Evolutionary conservation across 2,888 invertebrate species (phyloP), one percentile per base, ranked within the genome.

Genomic region (Linnaemya tessellans): DNA sequence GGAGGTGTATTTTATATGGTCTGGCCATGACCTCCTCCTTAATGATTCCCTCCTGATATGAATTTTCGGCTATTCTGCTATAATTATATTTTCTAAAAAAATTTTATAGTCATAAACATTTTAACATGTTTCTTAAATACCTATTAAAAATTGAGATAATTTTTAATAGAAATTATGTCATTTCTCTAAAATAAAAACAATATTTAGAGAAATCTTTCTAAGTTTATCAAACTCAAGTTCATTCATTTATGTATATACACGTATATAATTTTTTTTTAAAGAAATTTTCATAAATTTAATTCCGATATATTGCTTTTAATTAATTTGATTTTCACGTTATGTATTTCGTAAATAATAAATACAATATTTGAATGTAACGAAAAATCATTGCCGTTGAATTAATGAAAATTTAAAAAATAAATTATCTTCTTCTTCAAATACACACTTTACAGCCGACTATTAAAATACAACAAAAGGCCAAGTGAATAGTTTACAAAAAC

Each of bases 91-190:
- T 18, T 1, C n/a, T 9, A 25, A 22, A 64, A n/a, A 46, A 51
- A 18, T 49, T 51, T 78, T 20, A 46, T 35, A 43, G 20, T 13
- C 49, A 70, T 68, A 51, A 79, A 70, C 25, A 70, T 79, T 20
- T 70, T 70, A 18, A 54, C 54, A 35, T 54, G 20, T 22, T 60
- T 49, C 65, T 62, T 68, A 62, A 80, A 73, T 68, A 73, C 46
- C 73, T 73, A 77, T 78, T 68, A 64, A 71, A 67, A 60, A 46
- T 9, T 38, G 74, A 43, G 18, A 54, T 62, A 30, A 20, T 7
- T 78, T 62, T 77, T 58, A 62, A 60, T 77, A 62, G 58, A 77
- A 75, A 85, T 85, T 85, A 80, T 82, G 82, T 82, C 85, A 85
- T 79, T 84, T 78, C 46, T 68, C 13, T 35, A 43, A 81, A 74